Percentiles rank a stretch among this genome's conserved stretches.
Evolutionary conservation across 2,888 invertebrate species (phyloP).

Genomic region (Cataglyphis livida): DNA sequence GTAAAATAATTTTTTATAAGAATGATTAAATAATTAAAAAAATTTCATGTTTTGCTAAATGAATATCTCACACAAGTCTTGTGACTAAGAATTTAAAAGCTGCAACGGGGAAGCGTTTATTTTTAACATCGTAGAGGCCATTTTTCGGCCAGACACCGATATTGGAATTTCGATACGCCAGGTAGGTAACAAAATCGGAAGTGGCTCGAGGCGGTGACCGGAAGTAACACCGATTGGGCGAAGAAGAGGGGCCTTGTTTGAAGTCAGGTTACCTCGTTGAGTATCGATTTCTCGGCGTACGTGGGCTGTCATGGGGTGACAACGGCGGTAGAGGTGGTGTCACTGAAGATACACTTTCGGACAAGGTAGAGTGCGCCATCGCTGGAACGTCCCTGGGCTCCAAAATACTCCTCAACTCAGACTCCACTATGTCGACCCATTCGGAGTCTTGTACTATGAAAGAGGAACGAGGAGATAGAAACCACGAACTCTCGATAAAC

Average conservation of each 20-base stretch:
- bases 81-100: slow-evolving; percentile 12
- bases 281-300: slow-evolving; percentile 83
- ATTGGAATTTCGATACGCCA: slow-evolving; percentile 60
- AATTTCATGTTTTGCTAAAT: neutral
- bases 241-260: slow-evolving; percentile 67
- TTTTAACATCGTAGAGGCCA: slow-evolving; percentile 43
- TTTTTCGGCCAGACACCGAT: slow-evolving; percentile 47
- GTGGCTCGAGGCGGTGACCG: slow-evolving; percentile 66
- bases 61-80: slow-evolving; percentile 10
- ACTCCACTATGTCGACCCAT: slow-evolving; percentile 94
- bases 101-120: slow-evolving; percentile 28
- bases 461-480: slow-evolving; percentile 26
- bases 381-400: slow-evolving; percentile 90
- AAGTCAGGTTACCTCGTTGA: slow-evolving; percentile 80
- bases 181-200: slow-evolving; percentile 65
- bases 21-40: neutral
- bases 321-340: slow-evolving; percentile 93
- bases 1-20: neutral
- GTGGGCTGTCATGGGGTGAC: slow-evolving; percentile 88
- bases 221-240: slow-evolving; percentile 68
- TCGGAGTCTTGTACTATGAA: slow-evolving; percentile 89
- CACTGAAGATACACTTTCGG: slow-evolving; percentile 90
- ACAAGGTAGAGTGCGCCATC: slow-evolving; percentile 89
- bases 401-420: slow-evolving; percentile 91
- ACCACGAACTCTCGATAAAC: neutral